These are phyloP conservation scores for Phyllotreta striolata DNA, from an alignment of 2,888 invertebrate genomes.

Conservation along the genomic window DNA sequence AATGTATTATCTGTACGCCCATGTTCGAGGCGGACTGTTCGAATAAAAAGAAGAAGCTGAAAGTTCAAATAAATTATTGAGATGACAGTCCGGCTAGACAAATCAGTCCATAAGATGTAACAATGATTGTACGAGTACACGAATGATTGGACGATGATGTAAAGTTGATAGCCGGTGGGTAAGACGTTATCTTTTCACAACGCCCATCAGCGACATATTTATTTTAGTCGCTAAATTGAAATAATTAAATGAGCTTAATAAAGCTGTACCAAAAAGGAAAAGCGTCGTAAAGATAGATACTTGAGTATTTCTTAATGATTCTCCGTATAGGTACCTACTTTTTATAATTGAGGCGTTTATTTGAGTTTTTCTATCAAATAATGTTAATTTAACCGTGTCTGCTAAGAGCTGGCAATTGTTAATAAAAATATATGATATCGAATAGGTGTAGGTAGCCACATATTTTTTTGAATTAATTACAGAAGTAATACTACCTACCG, in stretches of 20 bases:
- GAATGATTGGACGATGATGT: conserved; percentile 43
- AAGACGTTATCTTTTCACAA: conserved; percentile 40
- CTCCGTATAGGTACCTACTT: too few relatives aligned
- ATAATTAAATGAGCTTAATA: conserved; percentile 26
- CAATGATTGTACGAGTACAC: conserved; percentile 43
- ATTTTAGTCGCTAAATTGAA: conserved; percentile 37
- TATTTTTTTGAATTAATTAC: too few relatives aligned
- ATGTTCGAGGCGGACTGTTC: conserved; percentile 6
- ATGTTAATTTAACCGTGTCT: too few relatives aligned
- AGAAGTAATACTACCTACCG: not conserved
- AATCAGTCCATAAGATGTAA: conserved; percentile 41
- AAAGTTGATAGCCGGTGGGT: conserved; percentile 44
- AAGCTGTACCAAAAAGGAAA: conserved; percentile 17
- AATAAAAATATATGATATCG: too few relatives aligned
- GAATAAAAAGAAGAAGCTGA: conserved; percentile 22
- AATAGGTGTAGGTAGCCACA: too few relatives aligned
- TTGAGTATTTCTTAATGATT: conserved; percentile 13
- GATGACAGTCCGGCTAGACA: conserved; percentile 42
- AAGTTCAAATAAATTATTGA: conserved; percentile 40
- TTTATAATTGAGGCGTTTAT: too few relatives aligned
- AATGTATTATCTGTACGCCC: conserved; percentile 18
- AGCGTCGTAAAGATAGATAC: conserved; percentile 13
- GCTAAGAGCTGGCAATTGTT: too few relatives aligned
- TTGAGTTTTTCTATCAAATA: too few relatives aligned
- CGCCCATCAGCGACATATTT: conserved; percentile 45